Conservation (phyloP, 1,140 invertebrate species). For the Caenorhabditis briggsae region DNA sequence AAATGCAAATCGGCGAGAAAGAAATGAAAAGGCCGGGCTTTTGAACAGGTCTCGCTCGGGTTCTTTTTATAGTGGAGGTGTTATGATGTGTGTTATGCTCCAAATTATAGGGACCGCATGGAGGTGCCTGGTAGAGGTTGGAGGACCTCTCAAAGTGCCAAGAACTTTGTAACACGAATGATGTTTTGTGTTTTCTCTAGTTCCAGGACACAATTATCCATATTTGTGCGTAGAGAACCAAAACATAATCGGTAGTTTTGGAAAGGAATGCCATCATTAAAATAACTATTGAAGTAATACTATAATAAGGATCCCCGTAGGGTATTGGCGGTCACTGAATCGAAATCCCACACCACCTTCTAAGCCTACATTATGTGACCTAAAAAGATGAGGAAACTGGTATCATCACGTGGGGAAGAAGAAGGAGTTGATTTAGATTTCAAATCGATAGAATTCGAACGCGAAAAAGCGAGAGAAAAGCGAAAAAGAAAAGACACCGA, state of each 20-base stretch:
- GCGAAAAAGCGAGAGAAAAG: neutral
- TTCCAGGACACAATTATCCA: neutral
- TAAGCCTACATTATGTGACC: neutral
- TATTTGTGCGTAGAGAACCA: neutral
- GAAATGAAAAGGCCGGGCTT: neutral
- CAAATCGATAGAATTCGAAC: neutral
- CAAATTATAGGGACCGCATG: neutral
- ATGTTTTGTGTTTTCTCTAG: conserved; percentile 7
- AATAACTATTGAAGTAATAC: conserved; percentile 26
- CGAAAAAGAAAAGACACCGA: neutral
- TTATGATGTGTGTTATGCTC: neutral
- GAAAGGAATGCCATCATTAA: neutral
- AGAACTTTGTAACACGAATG: conserved; percentile 31
- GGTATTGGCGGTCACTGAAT: conserved; percentile 10
- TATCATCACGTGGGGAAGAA: too few species aligned
- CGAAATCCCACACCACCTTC: neutral
- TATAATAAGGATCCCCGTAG: neutral
- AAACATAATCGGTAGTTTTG: conserved; percentile 15
- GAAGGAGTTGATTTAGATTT: too few species aligned
- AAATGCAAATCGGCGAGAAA: conserved; percentile 24
- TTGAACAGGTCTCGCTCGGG: neutral
- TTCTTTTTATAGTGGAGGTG: conserved; percentile 15
- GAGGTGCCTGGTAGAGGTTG: conserved; percentile 17
- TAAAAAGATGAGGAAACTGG: neutral
- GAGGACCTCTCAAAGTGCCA: conserved; percentile 5